Evolutionary conservation across 2,113 vertebrate genomes (phyloP).

Genomic region (Bos javanicus): DNA sequence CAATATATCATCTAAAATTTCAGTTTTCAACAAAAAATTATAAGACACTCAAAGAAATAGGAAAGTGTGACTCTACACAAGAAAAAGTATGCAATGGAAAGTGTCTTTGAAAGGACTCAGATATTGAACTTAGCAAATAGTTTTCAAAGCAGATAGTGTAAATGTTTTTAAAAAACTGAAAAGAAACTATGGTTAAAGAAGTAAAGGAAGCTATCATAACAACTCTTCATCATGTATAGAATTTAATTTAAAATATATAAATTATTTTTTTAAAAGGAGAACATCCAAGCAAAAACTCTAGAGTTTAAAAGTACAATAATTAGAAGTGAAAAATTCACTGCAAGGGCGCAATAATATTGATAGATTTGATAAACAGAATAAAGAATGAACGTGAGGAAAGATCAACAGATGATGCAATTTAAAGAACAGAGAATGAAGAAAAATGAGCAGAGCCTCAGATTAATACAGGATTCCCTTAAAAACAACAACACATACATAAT

Average conservation of each 20-base stretch:
- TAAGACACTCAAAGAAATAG: background rate
- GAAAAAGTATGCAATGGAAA: background rate
- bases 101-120: background rate
- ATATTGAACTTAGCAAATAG: background rate
- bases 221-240: background rate
- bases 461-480: background rate
- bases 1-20: background rate
- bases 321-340: background rate
- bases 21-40: constrained; percentile 25
- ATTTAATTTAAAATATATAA: background rate
- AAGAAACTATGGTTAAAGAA: background rate
- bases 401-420: background rate
- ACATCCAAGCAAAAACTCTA: background rate
- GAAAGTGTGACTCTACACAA: background rate
- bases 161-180: background rate
- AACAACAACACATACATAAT: background rate
- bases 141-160: background rate
- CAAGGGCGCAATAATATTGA: background rate
- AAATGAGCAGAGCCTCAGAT: background rate
- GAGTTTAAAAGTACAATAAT: background rate
- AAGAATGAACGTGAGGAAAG: background rate
- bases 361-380: background rate
- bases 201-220: background rate
- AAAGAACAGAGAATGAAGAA: background rate
- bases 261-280: background rate